A percentile compares a stretch with the other conserved stretches of the same genome.
Conservation (phyloP, 2,797 vertebrate genomes). For the Aulostomus chinensis region DNA sequence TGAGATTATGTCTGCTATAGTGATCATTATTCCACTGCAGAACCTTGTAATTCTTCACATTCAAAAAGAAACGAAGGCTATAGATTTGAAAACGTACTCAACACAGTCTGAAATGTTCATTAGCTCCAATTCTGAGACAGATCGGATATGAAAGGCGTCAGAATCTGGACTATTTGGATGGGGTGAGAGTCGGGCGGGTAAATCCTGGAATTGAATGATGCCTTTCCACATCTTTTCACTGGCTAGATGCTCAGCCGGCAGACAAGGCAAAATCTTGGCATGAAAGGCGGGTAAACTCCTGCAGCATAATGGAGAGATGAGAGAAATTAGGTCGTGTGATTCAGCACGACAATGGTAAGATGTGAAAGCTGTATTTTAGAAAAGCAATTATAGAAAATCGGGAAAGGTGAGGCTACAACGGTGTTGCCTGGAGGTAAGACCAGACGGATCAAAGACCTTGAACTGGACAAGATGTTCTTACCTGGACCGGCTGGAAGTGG, state of each 20-base stretch:
- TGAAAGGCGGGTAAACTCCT: slow-evolving; percentile 6
- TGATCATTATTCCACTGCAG: slow-evolving; percentile 24
- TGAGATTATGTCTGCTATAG: not conserved
- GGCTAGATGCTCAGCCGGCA: slow-evolving; percentile 32
- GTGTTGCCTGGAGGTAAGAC: not conserved
- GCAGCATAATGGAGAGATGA: slow-evolving; percentile 29
- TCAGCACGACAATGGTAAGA: slow-evolving; percentile 1
- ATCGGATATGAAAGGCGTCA: slow-evolving; percentile 21
- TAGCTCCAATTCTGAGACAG: not conserved
- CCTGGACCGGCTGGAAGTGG: not conserved
- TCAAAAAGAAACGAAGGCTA: slow-evolving; percentile 14
- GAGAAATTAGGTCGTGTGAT: slow-evolving; percentile 11
- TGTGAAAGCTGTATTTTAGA: slow-evolving; percentile 6
- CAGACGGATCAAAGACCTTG: slow-evolving; percentile 7
- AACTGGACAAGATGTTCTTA: slow-evolving; percentile 13
- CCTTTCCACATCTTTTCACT: slow-evolving; percentile 37
- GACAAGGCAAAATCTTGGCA: slow-evolving; percentile 26
- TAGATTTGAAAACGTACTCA: not conserved
- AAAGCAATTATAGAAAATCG: not conserved
- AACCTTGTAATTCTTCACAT: slow-evolving; percentile 3
- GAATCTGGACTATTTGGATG: slow-evolving; percentile 22
- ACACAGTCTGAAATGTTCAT: slow-evolving; percentile 2
- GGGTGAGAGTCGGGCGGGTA: slow-evolving; percentile 26
- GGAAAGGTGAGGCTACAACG: slow-evolving; percentile 1
- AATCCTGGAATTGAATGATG: slow-evolving; percentile 31